phyloP scores from a whole-genome alignment of 1,140 invertebrate genomes.

The Philotrypesis tridentata region DNA sequence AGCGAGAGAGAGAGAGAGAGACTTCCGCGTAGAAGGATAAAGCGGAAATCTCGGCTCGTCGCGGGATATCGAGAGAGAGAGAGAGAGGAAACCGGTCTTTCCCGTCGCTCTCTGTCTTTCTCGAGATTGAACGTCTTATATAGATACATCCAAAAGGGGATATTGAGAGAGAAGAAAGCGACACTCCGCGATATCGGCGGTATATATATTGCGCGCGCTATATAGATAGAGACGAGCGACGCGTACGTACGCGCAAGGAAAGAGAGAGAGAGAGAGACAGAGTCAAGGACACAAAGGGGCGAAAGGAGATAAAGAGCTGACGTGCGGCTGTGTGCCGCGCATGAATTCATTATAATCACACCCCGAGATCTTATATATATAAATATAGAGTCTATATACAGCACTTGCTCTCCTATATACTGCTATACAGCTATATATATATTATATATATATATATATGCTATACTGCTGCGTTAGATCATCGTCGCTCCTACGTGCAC shows the following conservation, averaged over 20 bases:
- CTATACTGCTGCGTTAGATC: background rate
- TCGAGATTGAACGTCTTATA: conserved; percentile 23
- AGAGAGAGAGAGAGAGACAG: no score
- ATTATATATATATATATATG: no score
- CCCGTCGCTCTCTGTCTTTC: background rate
- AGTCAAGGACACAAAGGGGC: background rate
- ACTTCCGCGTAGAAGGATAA: background rate
- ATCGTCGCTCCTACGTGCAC: no score
- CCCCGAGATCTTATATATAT: background rate
- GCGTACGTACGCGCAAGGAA: no score
- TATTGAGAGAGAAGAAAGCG: conserved; percentile 5
- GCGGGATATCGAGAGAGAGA: no score
- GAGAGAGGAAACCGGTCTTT: no score
- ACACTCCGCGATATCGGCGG: background rate
- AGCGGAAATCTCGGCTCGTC: background rate
- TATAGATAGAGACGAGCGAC: no score
- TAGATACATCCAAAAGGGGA: background rate
- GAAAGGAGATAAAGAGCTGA: conserved; percentile 13
- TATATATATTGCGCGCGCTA: no score
- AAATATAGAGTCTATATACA: no score
- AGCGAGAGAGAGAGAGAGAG: no score
- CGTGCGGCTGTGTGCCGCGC: background rate
- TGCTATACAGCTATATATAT: no score
- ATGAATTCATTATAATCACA: background rate
- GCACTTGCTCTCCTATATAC: no score